Base-by-base conservation (phyloP, 2,797 vertebrate genomes). In the Gobionotothen gibberifrons region DNA sequence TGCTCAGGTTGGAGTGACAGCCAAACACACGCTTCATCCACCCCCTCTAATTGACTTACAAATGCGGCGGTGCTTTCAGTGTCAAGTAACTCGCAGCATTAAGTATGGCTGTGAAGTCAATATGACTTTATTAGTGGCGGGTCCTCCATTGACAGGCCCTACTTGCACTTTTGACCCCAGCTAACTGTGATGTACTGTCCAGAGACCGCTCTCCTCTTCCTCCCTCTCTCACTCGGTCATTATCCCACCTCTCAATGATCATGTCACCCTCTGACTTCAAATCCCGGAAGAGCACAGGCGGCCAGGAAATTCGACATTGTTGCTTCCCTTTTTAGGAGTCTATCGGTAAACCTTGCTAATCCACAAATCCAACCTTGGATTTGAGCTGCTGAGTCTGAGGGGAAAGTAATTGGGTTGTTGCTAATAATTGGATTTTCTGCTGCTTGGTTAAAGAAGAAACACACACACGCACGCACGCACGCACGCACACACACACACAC, bases 351-450 rank as follows among this genome's bases (percentile, higher is more conserved):
- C 91, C 92, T 90, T 52, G 83, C 93, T 95, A 95, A 95, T 95
- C 94, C 94, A 91, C 85, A 90, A 93, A 92, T 91, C 92, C 90
- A 93, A 94, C 93, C 94, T 94, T 93, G 94, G 94, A 94, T 94
- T 93, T 93, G 86, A 93, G 90, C 92, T 71, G 76, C 87, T 78
- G 86, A 91, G 86, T 93, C 90, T 91, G 93, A 93, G 87, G 92
- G 88, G 90, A 92, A 93, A 93, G 93, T 95, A 95, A 95, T 94
- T 94, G 94, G 94, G 92, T 93, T 93, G 92, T 93, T 93, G 92
- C 91, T 94, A 94, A 95, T 95, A 96, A 96, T 94, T 95, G 94
- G 94, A 95, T 96, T 96, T 94, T 94, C 93, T 94, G 90, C 92
- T 92, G 92, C 91, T 93, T 92, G 89, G 87, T 88, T 90, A 72